Evolutionary conservation across 2,797 vertebrate species (phyloP).

Genomic region (Anomalospiza imberbis): DNA sequence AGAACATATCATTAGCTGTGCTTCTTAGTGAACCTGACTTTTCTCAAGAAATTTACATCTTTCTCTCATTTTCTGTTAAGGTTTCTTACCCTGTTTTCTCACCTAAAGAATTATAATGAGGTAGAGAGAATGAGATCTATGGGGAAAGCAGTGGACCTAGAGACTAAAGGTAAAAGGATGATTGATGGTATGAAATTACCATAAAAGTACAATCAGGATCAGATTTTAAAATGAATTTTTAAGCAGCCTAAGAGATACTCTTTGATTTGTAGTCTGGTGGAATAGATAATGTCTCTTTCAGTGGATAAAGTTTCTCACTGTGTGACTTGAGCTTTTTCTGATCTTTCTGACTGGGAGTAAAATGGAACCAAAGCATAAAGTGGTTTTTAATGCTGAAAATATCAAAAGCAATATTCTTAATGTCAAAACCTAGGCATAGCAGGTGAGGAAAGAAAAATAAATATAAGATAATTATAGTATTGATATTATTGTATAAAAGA

Average conservation of each 20-base stretch:
- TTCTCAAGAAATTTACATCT: slow-evolving; percentile 96
- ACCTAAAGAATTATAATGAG: slow-evolving; percentile 99
- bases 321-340: slow-evolving; percentile 83
- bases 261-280: slow-evolving; percentile 99
- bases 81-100: slow-evolving; percentile 84
- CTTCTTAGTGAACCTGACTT: slow-evolving; percentile 81
- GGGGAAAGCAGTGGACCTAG: slow-evolving; percentile 92
- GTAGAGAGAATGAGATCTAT: slow-evolving; percentile 89
- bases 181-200: slow-evolving; percentile 97
- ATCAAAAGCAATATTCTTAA: slow-evolving; percentile 79
- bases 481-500: slow-evolving; percentile 47
- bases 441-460: slow-evolving; percentile 76
- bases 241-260: slow-evolving; percentile 98
- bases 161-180: slow-evolving; percentile 95
- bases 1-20: slow-evolving; percentile 83
- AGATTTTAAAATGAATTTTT: slow-evolving; percentile 99
- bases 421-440: slow-evolving; percentile 71
- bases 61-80: slow-evolving; percentile 89
- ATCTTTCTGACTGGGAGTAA: slow-evolving; percentile 84
- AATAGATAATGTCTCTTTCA: slow-evolving; percentile 97
- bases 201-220: slow-evolving; percentile 99
- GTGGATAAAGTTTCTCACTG: slow-evolving; percentile 91
- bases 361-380: slow-evolving; percentile 80
- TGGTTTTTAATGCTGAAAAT: slow-evolving; percentile 78
- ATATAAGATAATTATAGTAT: slow-evolving; percentile 59